Evolutionary conservation across 2,113 vertebrate genomes (phyloP).

Genomic region (Colinus virginianus): DNA sequence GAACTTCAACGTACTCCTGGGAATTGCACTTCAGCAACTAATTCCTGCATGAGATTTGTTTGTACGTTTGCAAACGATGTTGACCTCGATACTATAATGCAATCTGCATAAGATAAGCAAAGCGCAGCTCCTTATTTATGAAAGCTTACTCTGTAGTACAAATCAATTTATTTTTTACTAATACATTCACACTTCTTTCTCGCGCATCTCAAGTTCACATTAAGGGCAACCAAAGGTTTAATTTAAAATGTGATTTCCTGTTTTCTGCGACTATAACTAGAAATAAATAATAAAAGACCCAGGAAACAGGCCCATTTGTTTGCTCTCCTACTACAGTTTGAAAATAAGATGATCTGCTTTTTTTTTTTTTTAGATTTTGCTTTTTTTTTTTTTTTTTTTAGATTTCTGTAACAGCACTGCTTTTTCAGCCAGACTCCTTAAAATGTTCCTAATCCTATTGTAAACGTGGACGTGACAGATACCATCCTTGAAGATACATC

Average conservation of each 20-base stretch:
- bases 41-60: background rate
- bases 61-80: constrained; percentile 25
- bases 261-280: background rate
- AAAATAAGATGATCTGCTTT: constrained; percentile 41
- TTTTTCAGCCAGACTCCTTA: constrained; percentile 50
- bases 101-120: background rate
- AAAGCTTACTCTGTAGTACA: background rate
- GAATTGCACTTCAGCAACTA: background rate
- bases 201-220: background rate
- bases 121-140: background rate
- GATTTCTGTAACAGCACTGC: constrained; percentile 47
- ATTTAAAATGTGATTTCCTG: background rate
- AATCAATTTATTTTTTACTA: constrained; percentile 21
- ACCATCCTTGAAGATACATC: background rate
- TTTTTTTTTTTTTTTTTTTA: background rate
- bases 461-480: background rate
- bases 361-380: background rate
- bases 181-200: background rate
- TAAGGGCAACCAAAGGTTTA: background rate
- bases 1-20: background rate
- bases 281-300: background rate
- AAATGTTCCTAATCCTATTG: constrained; percentile 4
- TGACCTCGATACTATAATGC: constrained; percentile 13
- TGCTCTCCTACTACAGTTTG: constrained; percentile 14
- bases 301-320: constrained; percentile 30